A percentile compares a stretch with the other conserved stretches of the same genome.
phyloP scores from a whole-genome alignment of 2,888 invertebrate species.

The Drosophila falleni region DNA sequence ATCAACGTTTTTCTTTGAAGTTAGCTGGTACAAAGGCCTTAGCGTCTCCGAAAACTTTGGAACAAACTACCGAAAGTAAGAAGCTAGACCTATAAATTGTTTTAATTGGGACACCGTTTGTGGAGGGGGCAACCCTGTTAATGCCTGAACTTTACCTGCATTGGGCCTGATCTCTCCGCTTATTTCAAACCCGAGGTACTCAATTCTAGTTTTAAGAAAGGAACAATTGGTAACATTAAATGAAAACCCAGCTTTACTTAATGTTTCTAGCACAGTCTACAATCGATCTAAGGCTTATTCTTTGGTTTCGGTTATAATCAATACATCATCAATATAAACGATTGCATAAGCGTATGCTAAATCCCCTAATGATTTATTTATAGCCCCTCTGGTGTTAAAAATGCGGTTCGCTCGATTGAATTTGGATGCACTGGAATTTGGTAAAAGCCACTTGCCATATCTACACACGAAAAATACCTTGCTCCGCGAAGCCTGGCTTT shows the following conservation, averaged over 20 bases:
- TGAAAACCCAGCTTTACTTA: too few species aligned
- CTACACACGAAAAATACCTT: too few species aligned
- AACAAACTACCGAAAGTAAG: too few species aligned
- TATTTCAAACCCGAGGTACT: constrained; percentile 12
- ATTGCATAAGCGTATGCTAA: not conserved
- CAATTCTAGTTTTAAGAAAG: constrained; percentile 5
- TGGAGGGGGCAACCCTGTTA: constrained; percentile 3
- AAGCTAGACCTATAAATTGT: too few species aligned
- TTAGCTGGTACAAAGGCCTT: not conserved
- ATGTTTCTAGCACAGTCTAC: too few species aligned
- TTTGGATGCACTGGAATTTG: too few species aligned
- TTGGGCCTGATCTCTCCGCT: constrained; percentile 1
- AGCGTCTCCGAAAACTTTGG: constrained; percentile 5
- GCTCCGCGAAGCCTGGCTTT: too few species aligned
- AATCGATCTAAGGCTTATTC: constrained; percentile 11
- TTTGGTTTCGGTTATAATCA: constrained; percentile 8
- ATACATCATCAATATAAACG: constrained; percentile 12
- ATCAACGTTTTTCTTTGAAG: constrained; percentile 2
- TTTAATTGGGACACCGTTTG: constrained; percentile 4
- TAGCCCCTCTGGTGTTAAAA: too few species aligned
- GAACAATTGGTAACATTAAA: too few species aligned
- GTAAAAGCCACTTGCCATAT: too few species aligned
- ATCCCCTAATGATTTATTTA: not conserved
- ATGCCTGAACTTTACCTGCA: constrained; percentile 1
- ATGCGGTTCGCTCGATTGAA: too few species aligned